Percentiles rank a stretch among this genome's conserved stretches.
phyloP scores from a whole-genome alignment of 2,113 vertebrate species.

The Eptatretus burgeri region DNA sequence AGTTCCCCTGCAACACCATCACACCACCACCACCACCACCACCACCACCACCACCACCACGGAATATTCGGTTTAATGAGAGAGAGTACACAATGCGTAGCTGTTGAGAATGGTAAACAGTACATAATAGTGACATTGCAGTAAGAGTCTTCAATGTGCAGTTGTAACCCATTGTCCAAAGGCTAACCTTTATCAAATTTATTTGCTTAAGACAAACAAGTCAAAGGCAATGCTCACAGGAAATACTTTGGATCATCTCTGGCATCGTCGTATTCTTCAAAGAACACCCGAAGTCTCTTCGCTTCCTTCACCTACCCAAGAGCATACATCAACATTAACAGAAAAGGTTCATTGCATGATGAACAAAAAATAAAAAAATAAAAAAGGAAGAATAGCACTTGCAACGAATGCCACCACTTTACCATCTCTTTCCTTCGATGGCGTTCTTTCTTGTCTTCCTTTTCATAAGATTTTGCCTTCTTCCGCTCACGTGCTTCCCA shows the following conservation, averaged over 20 bases:
- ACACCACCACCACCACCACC: not conserved
- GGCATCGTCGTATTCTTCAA: slow-evolving; percentile 95
- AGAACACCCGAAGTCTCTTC: slow-evolving; percentile 78
- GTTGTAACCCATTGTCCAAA: too few relatives aligned
- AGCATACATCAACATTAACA: too few relatives aligned
- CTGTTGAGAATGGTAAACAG: too few relatives aligned
- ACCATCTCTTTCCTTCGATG: slow-evolving; percentile 74
- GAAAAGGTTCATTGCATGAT: too few relatives aligned
- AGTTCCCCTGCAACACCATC: slow-evolving; percentile 35
- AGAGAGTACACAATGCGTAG: too few relatives aligned
- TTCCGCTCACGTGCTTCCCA: slow-evolving; percentile 94
- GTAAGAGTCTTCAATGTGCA: too few relatives aligned
- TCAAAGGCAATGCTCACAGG: slow-evolving; percentile 21
- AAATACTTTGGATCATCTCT: slow-evolving; percentile 94
- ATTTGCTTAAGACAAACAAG: too few relatives aligned
- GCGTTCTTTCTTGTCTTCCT: slow-evolving; percentile 66
- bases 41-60: not conserved
- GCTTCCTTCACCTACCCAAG: slow-evolving; percentile 57
- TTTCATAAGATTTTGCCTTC: slow-evolving; percentile 67
- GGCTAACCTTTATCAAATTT: too few relatives aligned
- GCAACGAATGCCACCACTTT: slow-evolving; percentile 8
- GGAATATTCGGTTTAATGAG: too few relatives aligned
- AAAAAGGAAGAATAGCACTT: too few relatives aligned
- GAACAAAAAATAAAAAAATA: too few relatives aligned
- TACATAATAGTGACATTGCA: too few relatives aligned